A percentile compares a stretch with the other conserved stretches of the same genome.
These are phyloP conservation scores for Andrena bucephala DNA, from an alignment of 2,888 invertebrate species.

Conservation along the genomic window DNA sequence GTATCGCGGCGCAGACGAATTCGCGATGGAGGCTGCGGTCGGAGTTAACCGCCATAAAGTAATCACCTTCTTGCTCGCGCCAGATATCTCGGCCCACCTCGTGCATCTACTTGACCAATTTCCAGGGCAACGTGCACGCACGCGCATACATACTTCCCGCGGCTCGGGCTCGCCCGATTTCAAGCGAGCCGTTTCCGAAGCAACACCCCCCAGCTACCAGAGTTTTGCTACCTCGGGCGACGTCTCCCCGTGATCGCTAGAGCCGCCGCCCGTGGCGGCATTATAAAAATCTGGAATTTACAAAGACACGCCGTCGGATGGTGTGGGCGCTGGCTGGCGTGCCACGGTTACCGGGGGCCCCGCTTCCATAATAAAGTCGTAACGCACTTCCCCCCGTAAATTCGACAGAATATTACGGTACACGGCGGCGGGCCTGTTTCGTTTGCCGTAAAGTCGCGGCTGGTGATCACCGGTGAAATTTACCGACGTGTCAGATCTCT, in stretches of 20 bases:
- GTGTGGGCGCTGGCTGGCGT: constrained; percentile 38
- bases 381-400: constrained; percentile 78
- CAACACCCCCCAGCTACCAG: constrained; percentile 7
- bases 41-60: no score
- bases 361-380: constrained; percentile 81
- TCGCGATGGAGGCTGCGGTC: no score
- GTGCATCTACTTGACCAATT: constrained; percentile 8
- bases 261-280: constrained; percentile 1
- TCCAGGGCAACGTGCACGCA: neutral
- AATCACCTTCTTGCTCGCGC: no score
- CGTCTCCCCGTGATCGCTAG: constrained; percentile 31
- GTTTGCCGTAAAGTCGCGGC: constrained; percentile 71
- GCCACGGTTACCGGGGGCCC: constrained; percentile 46
- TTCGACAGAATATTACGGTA: constrained; percentile 79
- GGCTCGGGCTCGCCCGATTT: constrained; percentile 4
- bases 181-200: neutral
- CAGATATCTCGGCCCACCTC: no score
- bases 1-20: no score
- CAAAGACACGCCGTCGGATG: constrained; percentile 24
- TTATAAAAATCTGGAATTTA: constrained; percentile 58
- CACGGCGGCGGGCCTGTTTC: constrained; percentile 65
- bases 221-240: constrained; percentile 16
- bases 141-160: neutral
- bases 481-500: constrained; percentile 76
- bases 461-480: constrained; percentile 78